Evolutionary conservation across 2,888 invertebrate species (phyloP).

Genomic region (Athripsodes cinereus): DNA sequence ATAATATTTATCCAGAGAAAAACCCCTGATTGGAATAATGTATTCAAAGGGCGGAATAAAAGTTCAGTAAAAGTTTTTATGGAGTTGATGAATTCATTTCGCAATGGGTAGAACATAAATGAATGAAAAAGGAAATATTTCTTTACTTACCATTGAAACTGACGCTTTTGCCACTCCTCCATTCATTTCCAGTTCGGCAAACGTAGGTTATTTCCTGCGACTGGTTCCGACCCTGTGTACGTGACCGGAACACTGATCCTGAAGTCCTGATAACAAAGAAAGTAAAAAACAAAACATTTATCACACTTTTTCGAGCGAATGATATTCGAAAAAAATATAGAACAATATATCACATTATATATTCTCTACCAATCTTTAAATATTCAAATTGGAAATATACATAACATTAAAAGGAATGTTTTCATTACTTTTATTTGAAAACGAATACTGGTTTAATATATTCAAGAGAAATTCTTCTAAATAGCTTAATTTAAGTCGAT

Average conservation of each 20-base stretch:
- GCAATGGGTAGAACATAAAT: background rate
- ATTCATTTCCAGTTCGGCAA: conserved; percentile 1
- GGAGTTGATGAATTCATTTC: background rate
- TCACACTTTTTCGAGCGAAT: background rate
- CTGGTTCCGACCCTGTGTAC: background rate
- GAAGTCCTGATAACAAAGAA: background rate
- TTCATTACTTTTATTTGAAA: too few relatives aligned
- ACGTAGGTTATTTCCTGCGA: background rate
- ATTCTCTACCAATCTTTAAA: background rate
- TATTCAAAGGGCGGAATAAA: too few relatives aligned
- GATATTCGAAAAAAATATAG: background rate
- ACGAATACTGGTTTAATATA: too few relatives aligned
- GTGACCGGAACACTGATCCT: background rate
- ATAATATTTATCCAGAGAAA: too few relatives aligned
- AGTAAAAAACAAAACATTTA: conserved; percentile 1
- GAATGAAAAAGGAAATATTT: background rate
- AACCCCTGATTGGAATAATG: too few relatives aligned
- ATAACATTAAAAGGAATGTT: too few relatives aligned
- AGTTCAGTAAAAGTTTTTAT: background rate
- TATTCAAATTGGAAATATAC: too few relatives aligned
- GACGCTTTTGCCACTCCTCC: background rate
- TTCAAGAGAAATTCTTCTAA: too few relatives aligned
- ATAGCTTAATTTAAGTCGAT: too few relatives aligned
- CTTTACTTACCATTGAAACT: conserved; percentile 1
- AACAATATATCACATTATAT: background rate